These are phyloP conservation scores for Thalassoma bifasciatum DNA, from an alignment of 2,113 vertebrate genomes.

Conservation along the genomic window DNA sequence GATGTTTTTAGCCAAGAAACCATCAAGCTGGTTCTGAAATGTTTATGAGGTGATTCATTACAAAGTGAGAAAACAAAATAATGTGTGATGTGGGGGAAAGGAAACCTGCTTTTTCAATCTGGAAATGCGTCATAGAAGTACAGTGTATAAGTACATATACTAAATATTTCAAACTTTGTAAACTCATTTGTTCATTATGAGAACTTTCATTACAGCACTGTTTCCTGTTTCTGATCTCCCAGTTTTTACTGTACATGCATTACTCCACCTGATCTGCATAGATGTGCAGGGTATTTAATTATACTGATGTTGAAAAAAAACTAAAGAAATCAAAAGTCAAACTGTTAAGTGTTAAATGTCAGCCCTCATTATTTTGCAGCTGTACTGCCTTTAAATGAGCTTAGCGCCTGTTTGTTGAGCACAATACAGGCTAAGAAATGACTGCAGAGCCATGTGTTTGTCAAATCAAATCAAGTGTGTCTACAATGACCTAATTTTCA, in stretches of 20 bases:
- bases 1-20: background rate
- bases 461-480: slow-evolving; percentile 64
- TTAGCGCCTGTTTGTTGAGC: slow-evolving; percentile 31
- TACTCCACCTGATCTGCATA: background rate
- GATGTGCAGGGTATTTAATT: slow-evolving; percentile 15
- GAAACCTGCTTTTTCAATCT: background rate
- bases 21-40: background rate
- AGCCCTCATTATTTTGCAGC: slow-evolving; percentile 51
- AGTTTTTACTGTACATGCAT: background rate
- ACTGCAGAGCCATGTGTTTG: slow-evolving; percentile 32
- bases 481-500: slow-evolving; percentile 52
- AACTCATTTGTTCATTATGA: background rate
- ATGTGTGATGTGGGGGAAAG: background rate
- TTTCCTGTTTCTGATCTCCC: background rate
- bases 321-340: slow-evolving; percentile 42
- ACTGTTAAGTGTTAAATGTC: slow-evolving; percentile 55
- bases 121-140: background rate
- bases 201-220: background rate
- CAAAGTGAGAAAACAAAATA: background rate
- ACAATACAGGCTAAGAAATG: slow-evolving; percentile 40
- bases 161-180: no score
- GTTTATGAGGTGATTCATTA: background rate
- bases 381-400: slow-evolving; percentile 54
- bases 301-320: background rate
- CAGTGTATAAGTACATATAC: no score